phyloP scores from a whole-genome alignment of 1,140 invertebrate species.

The Coptotermes formosanus region DNA sequence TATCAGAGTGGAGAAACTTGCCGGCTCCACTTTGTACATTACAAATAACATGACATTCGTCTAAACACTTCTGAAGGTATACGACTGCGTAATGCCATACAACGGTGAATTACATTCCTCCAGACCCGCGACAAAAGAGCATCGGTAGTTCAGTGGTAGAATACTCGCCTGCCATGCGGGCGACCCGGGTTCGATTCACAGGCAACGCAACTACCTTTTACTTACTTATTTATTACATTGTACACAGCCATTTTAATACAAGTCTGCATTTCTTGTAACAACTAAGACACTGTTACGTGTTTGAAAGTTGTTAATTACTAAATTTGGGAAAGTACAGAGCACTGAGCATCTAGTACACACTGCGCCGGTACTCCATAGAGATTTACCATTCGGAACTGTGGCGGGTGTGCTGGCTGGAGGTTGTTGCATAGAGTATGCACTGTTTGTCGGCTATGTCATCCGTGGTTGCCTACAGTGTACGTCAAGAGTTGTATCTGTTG shows the following conservation, averaged over 20 bases:
- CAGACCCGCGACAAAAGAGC: too few relatives aligned
- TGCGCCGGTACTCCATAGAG: not conserved
- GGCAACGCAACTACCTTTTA: slow-evolving; percentile 51
- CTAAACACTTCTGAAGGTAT: too few relatives aligned
- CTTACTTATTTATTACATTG: not conserved
- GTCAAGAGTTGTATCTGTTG: not conserved
- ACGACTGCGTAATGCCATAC: too few relatives aligned
- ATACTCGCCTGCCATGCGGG: slow-evolving; percentile 66
- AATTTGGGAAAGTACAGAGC: not conserved
- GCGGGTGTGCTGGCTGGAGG: not conserved
- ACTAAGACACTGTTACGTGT: too few relatives aligned
- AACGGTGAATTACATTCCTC: too few relatives aligned
- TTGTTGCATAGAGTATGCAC: not conserved
- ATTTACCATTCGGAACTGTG: not conserved
- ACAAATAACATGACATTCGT: too few relatives aligned
- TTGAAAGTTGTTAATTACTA: not conserved
- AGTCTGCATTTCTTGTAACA: not conserved
- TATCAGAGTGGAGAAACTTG: too few relatives aligned
- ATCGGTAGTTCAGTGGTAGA: slow-evolving; percentile 66
- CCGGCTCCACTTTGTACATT: too few relatives aligned
- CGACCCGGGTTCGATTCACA: slow-evolving; percentile 65
- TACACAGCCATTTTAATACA: not conserved
- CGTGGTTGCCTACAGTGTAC: not conserved
- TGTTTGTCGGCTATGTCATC: not conserved
- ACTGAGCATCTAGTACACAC: too few relatives aligned